Evolutionary conservation across 2,888 invertebrate species (phyloP).

Genomic region (Drosophila yooni): DNA sequence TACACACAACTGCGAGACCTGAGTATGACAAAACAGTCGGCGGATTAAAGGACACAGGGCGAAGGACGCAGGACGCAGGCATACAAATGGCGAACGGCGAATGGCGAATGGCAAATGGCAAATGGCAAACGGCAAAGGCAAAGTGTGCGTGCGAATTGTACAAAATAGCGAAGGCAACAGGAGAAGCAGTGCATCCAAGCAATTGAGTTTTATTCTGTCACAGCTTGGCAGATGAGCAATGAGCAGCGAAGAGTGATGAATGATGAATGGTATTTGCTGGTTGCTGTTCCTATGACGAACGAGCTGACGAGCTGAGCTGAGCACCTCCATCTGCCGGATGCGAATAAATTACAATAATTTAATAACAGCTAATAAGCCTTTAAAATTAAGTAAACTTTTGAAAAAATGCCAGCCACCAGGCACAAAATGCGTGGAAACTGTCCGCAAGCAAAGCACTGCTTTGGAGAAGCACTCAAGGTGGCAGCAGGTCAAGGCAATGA

Average conservation of each 20-base stretch:
- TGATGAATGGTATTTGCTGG: conserved; percentile 55
- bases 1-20: conserved; percentile 2
- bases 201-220: conserved; percentile 67
- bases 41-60: conserved; percentile 26
- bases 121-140: conserved; percentile 6
- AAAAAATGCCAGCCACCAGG: conserved; percentile 4
- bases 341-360: conserved; percentile 61
- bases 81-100: conserved; percentile 25
- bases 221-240: conserved; percentile 37
- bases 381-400: conserved; percentile 25
- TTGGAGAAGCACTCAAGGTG: neutral
- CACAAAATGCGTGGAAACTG: neutral
- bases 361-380: conserved; percentile 64
- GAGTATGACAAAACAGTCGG: conserved; percentile 41
- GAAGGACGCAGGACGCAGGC: conserved; percentile 5
- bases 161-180: conserved; percentile 38
- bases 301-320: neutral
- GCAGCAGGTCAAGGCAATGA: conserved; percentile 32
- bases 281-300: neutral
- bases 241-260: conserved; percentile 41
- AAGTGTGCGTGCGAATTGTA: conserved; percentile 11
- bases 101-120: conserved; percentile 16
- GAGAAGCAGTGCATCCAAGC: conserved; percentile 58
- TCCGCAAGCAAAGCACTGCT: neutral
- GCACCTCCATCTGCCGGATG: conserved; percentile 3